A percentile compares a stretch with the other conserved stretches of the same genome.
phyloP scores from a whole-genome alignment of 2,888 invertebrate genomes.

The Adelphocoris suturalis region DNA sequence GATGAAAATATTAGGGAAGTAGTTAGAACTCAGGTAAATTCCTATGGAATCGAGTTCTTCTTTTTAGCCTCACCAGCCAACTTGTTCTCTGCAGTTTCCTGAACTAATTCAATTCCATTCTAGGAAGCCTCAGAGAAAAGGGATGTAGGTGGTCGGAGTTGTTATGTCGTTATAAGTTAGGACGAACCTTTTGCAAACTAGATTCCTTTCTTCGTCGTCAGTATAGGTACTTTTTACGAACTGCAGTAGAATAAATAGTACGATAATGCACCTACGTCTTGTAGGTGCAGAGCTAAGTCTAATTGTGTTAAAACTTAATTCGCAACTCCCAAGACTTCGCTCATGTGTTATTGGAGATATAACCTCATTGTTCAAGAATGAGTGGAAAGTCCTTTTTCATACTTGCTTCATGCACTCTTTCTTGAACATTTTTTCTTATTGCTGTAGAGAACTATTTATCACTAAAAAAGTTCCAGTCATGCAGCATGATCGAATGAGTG shows the following conservation, averaged over 20 bases:
- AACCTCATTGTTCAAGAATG: too few relatives aligned
- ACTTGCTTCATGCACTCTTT: not conserved
- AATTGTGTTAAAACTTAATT: too few relatives aligned
- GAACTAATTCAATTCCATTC: slow-evolving; percentile 37
- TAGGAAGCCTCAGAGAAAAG: not conserved
- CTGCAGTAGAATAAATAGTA: not conserved
- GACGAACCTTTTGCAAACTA: slow-evolving; percentile 20
- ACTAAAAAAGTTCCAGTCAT: too few relatives aligned
- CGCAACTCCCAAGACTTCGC: too few relatives aligned
- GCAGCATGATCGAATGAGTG: too few relatives aligned
- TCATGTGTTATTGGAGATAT: too few relatives aligned
- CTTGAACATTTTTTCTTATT: not conserved
- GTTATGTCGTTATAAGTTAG: slow-evolving; percentile 42
- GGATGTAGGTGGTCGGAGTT: slow-evolving; percentile 16
- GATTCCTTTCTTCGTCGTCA: slow-evolving; percentile 15
- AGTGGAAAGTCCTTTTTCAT: not conserved
- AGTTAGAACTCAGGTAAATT: slow-evolving; percentile 51
- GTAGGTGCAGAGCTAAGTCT: not conserved
- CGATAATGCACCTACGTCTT: too few relatives aligned
- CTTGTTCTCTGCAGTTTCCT: slow-evolving; percentile 27
- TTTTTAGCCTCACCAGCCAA: slow-evolving; percentile 6
- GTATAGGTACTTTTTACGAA: not conserved
- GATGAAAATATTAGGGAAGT: slow-evolving; percentile 66
- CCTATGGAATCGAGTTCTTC: slow-evolving; percentile 45
- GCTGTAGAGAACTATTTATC: not conserved